Base-by-base conservation (phyloP, 2,888 invertebrate genomes). In the Schizaphis graminum region DNA sequence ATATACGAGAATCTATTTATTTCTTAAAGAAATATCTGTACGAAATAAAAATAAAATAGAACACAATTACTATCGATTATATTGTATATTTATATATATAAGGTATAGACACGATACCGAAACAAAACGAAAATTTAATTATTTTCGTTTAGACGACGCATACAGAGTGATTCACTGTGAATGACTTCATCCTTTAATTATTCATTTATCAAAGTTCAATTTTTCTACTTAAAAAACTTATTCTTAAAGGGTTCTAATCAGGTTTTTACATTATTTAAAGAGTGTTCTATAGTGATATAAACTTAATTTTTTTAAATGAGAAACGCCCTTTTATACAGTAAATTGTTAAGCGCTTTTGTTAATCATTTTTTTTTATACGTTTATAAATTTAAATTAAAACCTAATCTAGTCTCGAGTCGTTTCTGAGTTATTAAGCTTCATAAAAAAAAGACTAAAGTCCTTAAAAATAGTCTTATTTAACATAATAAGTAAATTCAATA, bases 121-220 rank as follows among this genome's bases (percentile, higher is more conserved):
- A 88, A 28, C 89, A 90, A 85, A 85, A 26, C 44, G n/a, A n/a
- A 85, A 91, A 85, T 91, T 89, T 35, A 57, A 91, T 91, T 91
- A 91, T 85, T 85, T 91, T 85, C 85, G 85, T 91, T 85, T 91
- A 47, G 44, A 84, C 35, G 35, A 56, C 84, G 57, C 28, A 28
- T 26, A 61, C 44, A 77, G 77, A 1, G 35, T 77, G 77, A 77
- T 77, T 77, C 21, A 21, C 21, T 8, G 8, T 21, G 77, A 0
- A 35, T 41, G 7, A 21, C 21, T 35, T 3, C 24, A 77, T 35
- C 35, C 77, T 41, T 35, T n/a, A 77, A 77, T 77, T 21, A 35
- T 77, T 2, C 5, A 21, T 35, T 77, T 21, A 35, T 35, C 35
- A 21, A 77, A 77, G 21, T 35, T 35, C 77, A 21, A 8, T 35